Base-by-base conservation (phyloP, 2,113 vertebrate genomes). In the Actinemys pallida region DNA sequence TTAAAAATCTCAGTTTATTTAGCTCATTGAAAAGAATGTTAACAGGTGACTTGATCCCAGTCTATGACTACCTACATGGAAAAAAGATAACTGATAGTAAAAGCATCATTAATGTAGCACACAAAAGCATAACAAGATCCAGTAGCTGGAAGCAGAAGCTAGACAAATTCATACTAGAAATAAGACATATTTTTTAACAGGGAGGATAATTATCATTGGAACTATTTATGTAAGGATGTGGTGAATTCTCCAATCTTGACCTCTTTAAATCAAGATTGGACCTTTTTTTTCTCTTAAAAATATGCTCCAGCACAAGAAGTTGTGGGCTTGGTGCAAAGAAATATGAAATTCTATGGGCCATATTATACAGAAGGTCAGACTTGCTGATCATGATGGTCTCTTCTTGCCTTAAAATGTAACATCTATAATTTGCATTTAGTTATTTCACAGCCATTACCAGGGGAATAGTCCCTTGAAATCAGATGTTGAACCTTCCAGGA, bases 351-450 rank as follows among this genome's bases (percentile, higher is more conserved):
- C 17, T 76, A 2, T 83, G n/a, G 69, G 83, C 3, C 39, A 0
- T 57, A 52, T 54, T 5, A 1, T 24, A 69, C 50, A 12, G 45
- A 88, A 90, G 57, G 59, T 35, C 14, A 89, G 14, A 45, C 6
- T 57, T 42, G 81, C 24, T 45, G 22, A 76, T 76, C 17, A 1
- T 89, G 54, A 10, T 90, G 88, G 22, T 84, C 12, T 11, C 65
- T 85, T 96, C 88, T 81, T 86, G 78, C 29, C 87, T 92, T 75
- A 83, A 96, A 92, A 91, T 8, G 2, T 89, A 52, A 75, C 42
- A 76, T 83, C 59, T 53, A 1, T 81, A 93, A 90, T 93, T 91
- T 94, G 2, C 0, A 25, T 45, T 27, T 81, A 83, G 27, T 83
- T 91, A 47, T 79, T 87, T 47, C 10, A 31, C 4, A 31, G 10